Evolutionary conservation across 2,113 vertebrate genomes (phyloP).

Genomic region (Hylia prasina): DNA sequence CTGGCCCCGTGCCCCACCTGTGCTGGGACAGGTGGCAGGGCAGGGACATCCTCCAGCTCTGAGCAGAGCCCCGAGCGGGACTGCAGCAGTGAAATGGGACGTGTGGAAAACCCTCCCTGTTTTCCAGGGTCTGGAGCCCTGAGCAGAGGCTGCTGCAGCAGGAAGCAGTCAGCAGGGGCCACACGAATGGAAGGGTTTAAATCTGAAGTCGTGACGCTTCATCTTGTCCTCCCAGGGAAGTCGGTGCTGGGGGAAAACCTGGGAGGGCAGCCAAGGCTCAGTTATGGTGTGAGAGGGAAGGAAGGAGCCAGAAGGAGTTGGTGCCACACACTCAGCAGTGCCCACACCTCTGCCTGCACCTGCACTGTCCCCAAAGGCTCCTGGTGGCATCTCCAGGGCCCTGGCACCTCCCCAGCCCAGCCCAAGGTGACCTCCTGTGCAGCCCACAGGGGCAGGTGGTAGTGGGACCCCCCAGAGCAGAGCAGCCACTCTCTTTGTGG

Average conservation of each 20-base stretch:
- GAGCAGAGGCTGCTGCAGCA: neutral
- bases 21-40: neutral
- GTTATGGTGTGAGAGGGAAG: neutral
- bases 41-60: neutral
- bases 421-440: neutral
- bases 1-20: neutral
- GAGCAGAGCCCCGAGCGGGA: rapidly evolving
- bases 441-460: neutral
- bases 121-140: neutral
- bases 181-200: neutral
- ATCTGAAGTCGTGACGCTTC: neutral
- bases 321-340: rapidly evolving
- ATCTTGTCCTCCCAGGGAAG: neutral
- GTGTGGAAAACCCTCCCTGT: neutral
- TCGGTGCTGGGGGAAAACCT: neutral
- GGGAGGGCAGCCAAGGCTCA: neutral
- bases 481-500: neutral
- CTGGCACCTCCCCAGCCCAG: neutral
- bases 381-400: neutral
- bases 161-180: neutral
- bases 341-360: neutral
- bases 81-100: neutral
- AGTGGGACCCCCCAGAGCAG: neutral
- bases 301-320: neutral
- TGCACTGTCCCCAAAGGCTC: neutral